A percentile compares a stretch with the other conserved stretches of the same genome.
phyloP scores from a whole-genome alignment of 2,113 vertebrate species.

The Hirundichthys speculiger region DNA sequence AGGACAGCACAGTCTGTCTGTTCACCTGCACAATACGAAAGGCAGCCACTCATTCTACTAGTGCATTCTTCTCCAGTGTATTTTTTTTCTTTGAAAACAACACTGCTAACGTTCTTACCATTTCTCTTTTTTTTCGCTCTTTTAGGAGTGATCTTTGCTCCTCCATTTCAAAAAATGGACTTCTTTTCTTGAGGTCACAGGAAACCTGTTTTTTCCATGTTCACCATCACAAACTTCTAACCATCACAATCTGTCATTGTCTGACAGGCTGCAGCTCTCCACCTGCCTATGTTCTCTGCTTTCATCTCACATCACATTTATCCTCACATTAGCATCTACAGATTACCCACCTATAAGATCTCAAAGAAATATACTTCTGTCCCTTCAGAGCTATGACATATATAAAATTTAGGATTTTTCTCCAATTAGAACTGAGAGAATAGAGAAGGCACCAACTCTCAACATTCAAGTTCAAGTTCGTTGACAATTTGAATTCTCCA shows the following conservation, averaged over 20 bases:
- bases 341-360: background rate
- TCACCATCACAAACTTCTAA: background rate
- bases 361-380: background rate
- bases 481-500: too few relatives aligned
- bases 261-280: slow-evolving; percentile 2
- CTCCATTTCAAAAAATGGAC: slow-evolving; percentile 2
- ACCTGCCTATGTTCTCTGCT: background rate
- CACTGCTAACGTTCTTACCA: too few relatives aligned
- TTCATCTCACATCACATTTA: background rate
- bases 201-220: background rate
- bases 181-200: slow-evolving; percentile 8
- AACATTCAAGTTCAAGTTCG: too few relatives aligned
- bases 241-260: slow-evolving; percentile 1
- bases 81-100: too few relatives aligned
- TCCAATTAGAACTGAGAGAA: too few relatives aligned
- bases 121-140: too few relatives aligned
- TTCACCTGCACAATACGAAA: too few relatives aligned
- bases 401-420: too few relatives aligned
- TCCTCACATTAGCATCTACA: background rate
- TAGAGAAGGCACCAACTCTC: too few relatives aligned
- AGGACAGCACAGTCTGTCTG: too few relatives aligned
- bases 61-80: background rate
- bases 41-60: background rate
- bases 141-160: background rate
- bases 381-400: too few relatives aligned